Base-by-base conservation (phyloP, 1,140 invertebrate genomes). In the Saccostrea echinata region DNA sequence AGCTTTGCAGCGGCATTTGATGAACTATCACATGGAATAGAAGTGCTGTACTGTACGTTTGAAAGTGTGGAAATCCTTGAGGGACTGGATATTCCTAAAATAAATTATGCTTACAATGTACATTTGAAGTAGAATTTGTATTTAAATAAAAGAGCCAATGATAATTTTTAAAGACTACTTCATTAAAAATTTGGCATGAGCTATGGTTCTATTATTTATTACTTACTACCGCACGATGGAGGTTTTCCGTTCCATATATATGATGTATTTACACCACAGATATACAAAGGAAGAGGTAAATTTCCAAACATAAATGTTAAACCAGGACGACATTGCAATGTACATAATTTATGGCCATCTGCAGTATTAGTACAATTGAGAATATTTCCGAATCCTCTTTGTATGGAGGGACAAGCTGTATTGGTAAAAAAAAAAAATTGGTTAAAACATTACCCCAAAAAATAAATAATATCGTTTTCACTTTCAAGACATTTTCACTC, bases 211-310 rank as follows among this genome's bases (percentile, higher is more conserved):
- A 8, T 8, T 53, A 8, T 53, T 53, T 12, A 53, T 12, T 8
- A 12, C 76, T 81, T 81, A 81, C 76, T 27, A 33, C 76, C 76
- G 33, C 76, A 81, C 0, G 76, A 51, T 12, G 76, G 76, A 8
- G 30, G 76, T 4, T 6, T 13, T 4, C 30, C 76, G 24, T 81
- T 81, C 76, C 76, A 81, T 51, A 18, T 35, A 30, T 81, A 81
- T 1, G 30, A 33, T 18, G 76, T 81, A 33, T 33, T 35, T 21
- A 11, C 6, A 11, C 76, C 76, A 81, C 76, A 81, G 16, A 33
- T 33, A 24, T 81, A 81, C 43, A 81, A 24, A 33, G 76, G 11
- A 1, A 81, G 43, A 6, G 76, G 30, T 51, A n/a, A 16, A 35
- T 33, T 35, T 3, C 30, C 76, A 0, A 11, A 27, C 24, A 33